Percentiles rank a stretch among this genome's conserved stretches.
These are phyloP conservation scores for Corvus hawaiiensis DNA, from an alignment of 2,113 vertebrate genomes.

Conservation along the genomic window DNA sequence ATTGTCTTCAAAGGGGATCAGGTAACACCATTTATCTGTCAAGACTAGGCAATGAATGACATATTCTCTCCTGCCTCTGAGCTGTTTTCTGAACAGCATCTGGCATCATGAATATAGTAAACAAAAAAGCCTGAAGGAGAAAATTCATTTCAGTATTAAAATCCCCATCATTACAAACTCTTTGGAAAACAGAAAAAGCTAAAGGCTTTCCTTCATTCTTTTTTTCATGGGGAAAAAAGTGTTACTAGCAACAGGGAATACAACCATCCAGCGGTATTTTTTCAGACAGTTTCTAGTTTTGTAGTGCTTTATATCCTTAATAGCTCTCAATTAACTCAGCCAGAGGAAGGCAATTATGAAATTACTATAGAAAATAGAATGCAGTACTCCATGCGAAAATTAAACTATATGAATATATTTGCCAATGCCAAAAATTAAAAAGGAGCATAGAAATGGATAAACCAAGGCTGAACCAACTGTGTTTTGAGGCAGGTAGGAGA, in stretches of 20 bases:
- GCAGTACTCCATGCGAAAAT: background rate
- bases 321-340: background rate
- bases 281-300: background rate
- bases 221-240: fast-evolving
- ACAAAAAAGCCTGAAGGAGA: background rate
- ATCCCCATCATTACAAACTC: background rate
- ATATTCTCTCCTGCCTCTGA: background rate
- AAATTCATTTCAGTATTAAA: background rate
- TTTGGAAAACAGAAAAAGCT: background rate
- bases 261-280: background rate
- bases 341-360: background rate
- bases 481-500: background rate
- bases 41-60: background rate
- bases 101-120: background rate
- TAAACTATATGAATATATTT: background rate
- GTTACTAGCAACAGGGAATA: background rate
- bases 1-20: background rate
- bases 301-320: background rate
- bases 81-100: background rate
- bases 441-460: background rate
- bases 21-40: background rate
- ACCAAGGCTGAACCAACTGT: background rate
- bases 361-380: background rate
- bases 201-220: background rate
- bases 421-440: background rate